These are phyloP conservation scores for Vidua macroura DNA, from an alignment of 2,113 vertebrate genomes.

Conservation along the genomic window DNA sequence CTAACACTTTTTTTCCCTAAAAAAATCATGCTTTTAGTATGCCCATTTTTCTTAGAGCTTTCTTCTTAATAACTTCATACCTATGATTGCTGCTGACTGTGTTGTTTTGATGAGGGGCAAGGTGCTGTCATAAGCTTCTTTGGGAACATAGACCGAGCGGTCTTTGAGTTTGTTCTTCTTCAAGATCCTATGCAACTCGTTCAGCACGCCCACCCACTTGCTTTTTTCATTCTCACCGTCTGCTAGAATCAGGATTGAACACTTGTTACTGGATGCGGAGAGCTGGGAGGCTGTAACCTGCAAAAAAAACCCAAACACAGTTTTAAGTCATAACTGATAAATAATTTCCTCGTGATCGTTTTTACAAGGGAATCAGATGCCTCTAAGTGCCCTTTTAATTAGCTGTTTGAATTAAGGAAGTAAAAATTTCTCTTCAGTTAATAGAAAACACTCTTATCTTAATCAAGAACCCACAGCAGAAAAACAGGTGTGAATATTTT, in stretches of 20 bases:
- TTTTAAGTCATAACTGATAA: neutral
- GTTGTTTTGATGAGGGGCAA: slow-evolving; percentile 98
- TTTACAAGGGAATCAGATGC: neutral
- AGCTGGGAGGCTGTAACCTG: slow-evolving; percentile 96
- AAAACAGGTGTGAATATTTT: neutral
- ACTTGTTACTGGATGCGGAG: slow-evolving; percentile 87
- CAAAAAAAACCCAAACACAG: neutral
- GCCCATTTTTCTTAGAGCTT: neutral
- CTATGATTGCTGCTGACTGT: slow-evolving; percentile 93
- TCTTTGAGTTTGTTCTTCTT: slow-evolving; percentile 98
- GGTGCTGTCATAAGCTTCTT: slow-evolving; percentile 97
- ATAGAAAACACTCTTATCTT: neutral
- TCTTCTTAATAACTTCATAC: slow-evolving; percentile 57
- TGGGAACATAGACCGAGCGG: slow-evolving; percentile 92
- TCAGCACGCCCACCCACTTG: slow-evolving; percentile 94
- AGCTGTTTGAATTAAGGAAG: neutral
- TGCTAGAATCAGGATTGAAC: slow-evolving; percentile 92
- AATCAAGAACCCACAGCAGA: neutral
- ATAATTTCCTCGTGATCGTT: neutral
- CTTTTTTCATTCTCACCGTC: slow-evolving; percentile 92
- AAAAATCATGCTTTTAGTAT: neutral
- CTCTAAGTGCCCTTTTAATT: neutral
- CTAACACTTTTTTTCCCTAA: neutral
- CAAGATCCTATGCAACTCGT: slow-evolving; percentile 92
- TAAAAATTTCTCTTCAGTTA: neutral